Evolutionary conservation across 2,888 invertebrate species (phyloP), one percentile per base, ranked within the genome.

Genomic region (Eupithecia centaureata): DNA sequence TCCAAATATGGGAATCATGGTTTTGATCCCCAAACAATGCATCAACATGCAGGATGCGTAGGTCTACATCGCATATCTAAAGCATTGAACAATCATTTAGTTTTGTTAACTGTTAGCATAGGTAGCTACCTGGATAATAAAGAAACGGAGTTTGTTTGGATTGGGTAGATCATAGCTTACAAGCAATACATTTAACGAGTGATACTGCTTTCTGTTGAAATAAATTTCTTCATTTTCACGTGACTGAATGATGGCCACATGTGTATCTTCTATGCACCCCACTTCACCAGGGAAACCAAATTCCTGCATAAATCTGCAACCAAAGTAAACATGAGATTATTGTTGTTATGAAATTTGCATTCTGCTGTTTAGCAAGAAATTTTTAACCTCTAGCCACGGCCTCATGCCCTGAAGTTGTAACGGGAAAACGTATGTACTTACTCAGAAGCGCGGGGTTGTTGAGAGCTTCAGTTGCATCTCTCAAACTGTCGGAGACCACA

Each of bases 211-310:
- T 28, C 65, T 58, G n/a, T 72, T 67, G 13, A 58, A 70, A 38
- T 54, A 72, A 7, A 22, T 13, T 25, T 72, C 67, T 52, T 72
- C 67, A 63, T 70, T 25, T n/a, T 70, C 32, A 35, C 22, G 12
- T 32, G 70, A 65, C 1, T 67, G 47, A 2, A 70, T n/a, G 15
- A 72, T 63, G 2, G 69, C 70, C 27, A 71, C 62, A 51, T 71
- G 68, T 1, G 66, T 67, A 0, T 67, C 63, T 62, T 68, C 68
- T 27, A 69, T 61, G 38, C 64, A 64, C 5, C 51, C 51, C 15
- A 38, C 3, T 15, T 3, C 38, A 5, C 33, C 33, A 33, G 33
- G 33, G 10, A 33, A 7, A n/a, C n/a, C n/a, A n/a, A n/a, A n/a
- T n/a, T n/a, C n/a, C n/a, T n/a, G n/a, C n/a, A n/a, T n/a, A n/a